Evolutionary conservation across 2,888 invertebrate genomes (phyloP).

Genomic region (Spodoptera littoralis): DNA sequence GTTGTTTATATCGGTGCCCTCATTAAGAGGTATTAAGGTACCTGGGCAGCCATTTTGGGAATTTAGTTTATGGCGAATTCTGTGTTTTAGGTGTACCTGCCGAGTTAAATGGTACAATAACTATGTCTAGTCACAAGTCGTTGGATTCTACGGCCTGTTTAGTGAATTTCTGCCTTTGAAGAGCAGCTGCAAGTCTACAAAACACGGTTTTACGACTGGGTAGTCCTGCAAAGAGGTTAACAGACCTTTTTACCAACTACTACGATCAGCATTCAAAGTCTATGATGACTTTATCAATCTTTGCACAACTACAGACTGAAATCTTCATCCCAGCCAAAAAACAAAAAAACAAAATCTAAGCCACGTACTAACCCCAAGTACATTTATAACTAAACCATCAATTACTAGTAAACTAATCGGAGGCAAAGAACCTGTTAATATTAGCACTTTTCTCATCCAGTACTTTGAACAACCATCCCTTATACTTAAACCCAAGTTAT

Average conservation of each 20-base stretch:
- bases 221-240: too few species aligned
- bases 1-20: constrained; percentile 46
- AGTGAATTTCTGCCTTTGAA: too few species aligned
- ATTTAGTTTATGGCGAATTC: constrained; percentile 19
- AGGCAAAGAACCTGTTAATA: constrained; percentile 50
- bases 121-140: too few species aligned
- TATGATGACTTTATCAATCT: too few species aligned
- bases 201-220: too few species aligned
- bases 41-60: constrained; percentile 17
- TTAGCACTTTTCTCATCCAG: constrained; percentile 49
- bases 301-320: too few species aligned
- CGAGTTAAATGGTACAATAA: background rate
- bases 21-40: constrained; percentile 48
- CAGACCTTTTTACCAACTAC: too few species aligned
- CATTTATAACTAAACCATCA: constrained; percentile 38
- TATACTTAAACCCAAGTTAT: constrained; percentile 49
- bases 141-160: too few species aligned
- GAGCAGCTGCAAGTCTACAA: too few species aligned
- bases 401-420: constrained; percentile 42
- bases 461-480: constrained; percentile 35
- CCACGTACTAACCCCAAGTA: constrained; percentile 10
- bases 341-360: background rate
- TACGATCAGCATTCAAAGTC: too few species aligned
- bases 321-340: background rate
- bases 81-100: background rate